Evolutionary conservation across 1,140 invertebrate genomes (phyloP).

Genomic region (Nasonia vitripennis): DNA sequence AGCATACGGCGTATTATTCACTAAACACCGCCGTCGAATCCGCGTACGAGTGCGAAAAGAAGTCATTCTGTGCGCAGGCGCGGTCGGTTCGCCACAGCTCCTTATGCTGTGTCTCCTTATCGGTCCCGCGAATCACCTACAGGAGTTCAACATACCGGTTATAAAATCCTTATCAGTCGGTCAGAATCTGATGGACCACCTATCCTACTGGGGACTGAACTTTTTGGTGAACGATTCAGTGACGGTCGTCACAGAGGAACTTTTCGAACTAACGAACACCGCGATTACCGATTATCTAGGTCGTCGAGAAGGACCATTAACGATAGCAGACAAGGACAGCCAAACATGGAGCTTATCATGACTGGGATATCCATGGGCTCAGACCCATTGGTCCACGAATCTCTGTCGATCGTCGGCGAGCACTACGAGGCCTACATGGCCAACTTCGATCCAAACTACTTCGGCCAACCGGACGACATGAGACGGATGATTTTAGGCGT

Average conservation of each 20-base stretch:
- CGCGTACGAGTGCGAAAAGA: slow-evolving; percentile 71
- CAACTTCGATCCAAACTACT: slow-evolving; percentile 77
- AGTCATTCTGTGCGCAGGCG: slow-evolving; percentile 82
- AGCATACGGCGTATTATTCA: slow-evolving; percentile 77
- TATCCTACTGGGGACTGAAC: slow-evolving; percentile 51
- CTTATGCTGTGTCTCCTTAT: slow-evolving; percentile 83
- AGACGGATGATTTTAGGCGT: slow-evolving; percentile 73
- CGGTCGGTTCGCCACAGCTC: slow-evolving; percentile 84
- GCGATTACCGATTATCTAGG: slow-evolving; percentile 5
- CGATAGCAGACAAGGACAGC: not conserved
- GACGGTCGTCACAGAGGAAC: not conserved
- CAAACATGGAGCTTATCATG: slow-evolving; percentile 36
- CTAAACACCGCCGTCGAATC: slow-evolving; percentile 60
- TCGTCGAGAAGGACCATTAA: slow-evolving; percentile 20
- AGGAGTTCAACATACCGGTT: slow-evolving; percentile 66
- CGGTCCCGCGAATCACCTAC: slow-evolving; percentile 77
- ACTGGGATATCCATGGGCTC: not conserved
- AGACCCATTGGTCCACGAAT: not conserved
- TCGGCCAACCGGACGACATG: slow-evolving; percentile 74
- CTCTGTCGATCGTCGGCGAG: not conserved
- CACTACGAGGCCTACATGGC: not conserved
- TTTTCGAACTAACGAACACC: not conserved
- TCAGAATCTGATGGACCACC: slow-evolving; percentile 77
- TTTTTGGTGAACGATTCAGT: slow-evolving; percentile 28
- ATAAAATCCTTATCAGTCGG: slow-evolving; percentile 77